phyloP scores from a whole-genome alignment of 2,888 invertebrate species.

The Salpingus planirostris region DNA sequence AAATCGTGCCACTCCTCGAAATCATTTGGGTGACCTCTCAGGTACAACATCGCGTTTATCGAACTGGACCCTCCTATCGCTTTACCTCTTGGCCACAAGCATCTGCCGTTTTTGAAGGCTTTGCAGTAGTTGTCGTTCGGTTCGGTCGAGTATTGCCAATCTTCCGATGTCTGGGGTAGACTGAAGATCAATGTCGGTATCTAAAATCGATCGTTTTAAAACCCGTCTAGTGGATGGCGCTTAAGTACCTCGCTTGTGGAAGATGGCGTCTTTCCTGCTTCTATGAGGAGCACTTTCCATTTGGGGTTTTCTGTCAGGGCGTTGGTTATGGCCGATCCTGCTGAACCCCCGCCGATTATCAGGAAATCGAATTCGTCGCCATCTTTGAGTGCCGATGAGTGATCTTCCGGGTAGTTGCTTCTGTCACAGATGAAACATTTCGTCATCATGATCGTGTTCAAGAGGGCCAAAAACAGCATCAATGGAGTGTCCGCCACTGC shows the following conservation, averaged over 20 bases:
- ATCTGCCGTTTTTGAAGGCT: slow-evolving; percentile 64
- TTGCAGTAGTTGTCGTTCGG: slow-evolving; percentile 64
- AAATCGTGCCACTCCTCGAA: slow-evolving; percentile 56
- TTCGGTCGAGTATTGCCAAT: slow-evolving; percentile 76
- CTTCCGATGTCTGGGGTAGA: slow-evolving; percentile 60
- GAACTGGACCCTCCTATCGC: slow-evolving; percentile 75
- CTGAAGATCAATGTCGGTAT: slow-evolving; percentile 65
- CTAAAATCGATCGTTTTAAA: slow-evolving; percentile 65
- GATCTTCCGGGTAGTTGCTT: too few species aligned
- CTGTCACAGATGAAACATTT: too few species aligned
- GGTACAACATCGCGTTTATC: slow-evolving; percentile 47
- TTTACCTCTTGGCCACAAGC: slow-evolving; percentile 61
- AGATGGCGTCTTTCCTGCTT: slow-evolving; percentile 60
- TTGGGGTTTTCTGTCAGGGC: slow-evolving; percentile 60
- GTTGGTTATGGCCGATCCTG: slow-evolving; percentile 68
- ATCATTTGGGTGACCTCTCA: slow-evolving; percentile 53
- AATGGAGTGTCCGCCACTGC: slow-evolving; percentile 29
- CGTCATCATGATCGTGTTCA: too few species aligned
- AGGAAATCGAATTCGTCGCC: slow-evolving; percentile 67
- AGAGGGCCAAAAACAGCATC: too few species aligned
- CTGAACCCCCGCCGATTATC: slow-evolving; percentile 71
- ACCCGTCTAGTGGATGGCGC: slow-evolving; percentile 46
- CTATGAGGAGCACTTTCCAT: slow-evolving; percentile 61
- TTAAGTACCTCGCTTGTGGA: too few species aligned
- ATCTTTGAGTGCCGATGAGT: slow-evolving; percentile 47